Base-by-base conservation (phyloP, 92 coral and sea anemone genomes). In the Plumapathes pennacea region DNA sequence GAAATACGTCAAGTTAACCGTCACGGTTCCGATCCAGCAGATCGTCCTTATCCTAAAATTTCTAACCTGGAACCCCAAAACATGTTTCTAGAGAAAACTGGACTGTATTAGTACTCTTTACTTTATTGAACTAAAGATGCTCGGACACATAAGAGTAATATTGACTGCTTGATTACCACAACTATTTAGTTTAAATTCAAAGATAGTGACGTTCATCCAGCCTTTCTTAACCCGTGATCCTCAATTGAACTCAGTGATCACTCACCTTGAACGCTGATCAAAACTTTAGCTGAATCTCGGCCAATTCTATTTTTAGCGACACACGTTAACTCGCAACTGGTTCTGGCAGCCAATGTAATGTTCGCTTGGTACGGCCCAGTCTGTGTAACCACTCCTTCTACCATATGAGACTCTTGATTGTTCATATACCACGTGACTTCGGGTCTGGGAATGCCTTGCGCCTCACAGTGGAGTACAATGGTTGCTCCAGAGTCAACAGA, bases 361-460 rank as follows among this genome's bases (percentile, higher is more conserved):
- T 57, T 79, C 11, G 63, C 52, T 25, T 29, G 48, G 28, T 55
- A 72, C 8, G 81, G 87, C 4, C 57, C 65, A 32, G 22, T 71
- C 54, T 54, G 26, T 50, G 54, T 48, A 10, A 25, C 43, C 31
- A 55, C 33, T 11, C 31, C 36, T 9, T 17, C 1, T 13, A 52
- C 47, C 10, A 38, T 36, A 23, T 68, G 53, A 17, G 50, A 14
- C 21, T 20, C 8, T 32, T 50, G 24, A 0, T 26, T 73, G 57
- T 81, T 81, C 9, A 74, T 34, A 36, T 60, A 30, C 58, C 79
- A 44, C 37, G 21, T 47, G 17, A 74, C 44, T 11, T 40, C 25
- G 13, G 88, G 88, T 15, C 88, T 73, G 10, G 88, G 88, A 37
- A 74, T 31, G 11, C 88, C 88, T 36, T 67, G 10, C 42, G 74